These are phyloP conservation scores for Nasonia longicornis DNA, from an alignment of 1,140 invertebrate genomes.

Conservation along the genomic window DNA sequence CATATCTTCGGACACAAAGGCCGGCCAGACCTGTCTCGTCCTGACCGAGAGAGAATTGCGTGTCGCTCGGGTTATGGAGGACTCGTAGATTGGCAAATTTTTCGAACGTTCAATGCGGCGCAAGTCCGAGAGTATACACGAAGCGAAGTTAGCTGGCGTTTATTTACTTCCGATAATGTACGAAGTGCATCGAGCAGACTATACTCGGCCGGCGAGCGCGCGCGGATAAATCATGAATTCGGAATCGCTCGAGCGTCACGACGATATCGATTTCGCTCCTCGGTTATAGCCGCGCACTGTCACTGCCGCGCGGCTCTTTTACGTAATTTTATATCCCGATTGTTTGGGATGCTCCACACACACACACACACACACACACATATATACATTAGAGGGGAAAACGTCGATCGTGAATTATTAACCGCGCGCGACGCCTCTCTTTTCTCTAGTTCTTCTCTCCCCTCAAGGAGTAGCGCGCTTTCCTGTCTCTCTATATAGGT, in stretches of 20 bases:
- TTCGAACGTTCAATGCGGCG: neutral
- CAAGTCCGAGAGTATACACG: no score
- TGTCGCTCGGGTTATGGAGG: no score
- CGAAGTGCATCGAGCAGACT: neutral
- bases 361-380: neutral
- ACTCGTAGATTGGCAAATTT: neutral
- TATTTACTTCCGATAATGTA: neutral
- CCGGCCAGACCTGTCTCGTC: no score
- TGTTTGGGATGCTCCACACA: neutral
- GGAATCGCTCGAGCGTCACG: conserved; percentile 39
- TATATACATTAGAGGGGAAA: neutral
- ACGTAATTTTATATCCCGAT: conserved; percentile 35
- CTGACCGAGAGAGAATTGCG: no score
- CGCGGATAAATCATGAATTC: conserved; percentile 43
- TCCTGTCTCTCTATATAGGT: neutral
- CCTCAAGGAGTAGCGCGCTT: neutral
- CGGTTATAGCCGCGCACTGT: neutral
- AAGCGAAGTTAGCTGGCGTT: neutral
- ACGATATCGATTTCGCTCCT: conserved; percentile 38
- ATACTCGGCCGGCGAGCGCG: neutral
- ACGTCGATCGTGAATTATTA: conserved; percentile 28
- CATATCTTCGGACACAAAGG: no score
- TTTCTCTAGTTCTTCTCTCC: neutral
- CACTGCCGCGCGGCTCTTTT: neutral
- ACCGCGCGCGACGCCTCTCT: neutral